Base-by-base conservation (phyloP, 1,140 invertebrate species). In the Megalopta genalis region DNA sequence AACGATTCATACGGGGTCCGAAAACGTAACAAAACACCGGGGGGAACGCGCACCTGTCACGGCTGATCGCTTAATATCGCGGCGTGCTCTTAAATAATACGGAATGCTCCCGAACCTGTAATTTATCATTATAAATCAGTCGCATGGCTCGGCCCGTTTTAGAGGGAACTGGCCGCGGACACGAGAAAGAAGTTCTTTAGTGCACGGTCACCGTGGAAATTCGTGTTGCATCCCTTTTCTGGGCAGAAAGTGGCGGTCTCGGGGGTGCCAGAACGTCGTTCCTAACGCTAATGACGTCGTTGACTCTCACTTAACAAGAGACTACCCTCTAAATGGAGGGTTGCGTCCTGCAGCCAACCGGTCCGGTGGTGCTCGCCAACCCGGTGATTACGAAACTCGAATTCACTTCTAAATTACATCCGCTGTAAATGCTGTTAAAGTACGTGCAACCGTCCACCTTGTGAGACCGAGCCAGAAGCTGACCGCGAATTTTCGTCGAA, bases 271-370 rank as follows among this genome's bases (percentile, higher is more conserved):
- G 84, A 73, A 87, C 77, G 81, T 88, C 87, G 88, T 88, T 88
- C 80, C 85, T 86, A 80, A 82, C 84, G 84, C 79, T 89, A 90
- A 90, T 90, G 88, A 90, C 88, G 88, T 89, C 86, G 88, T 89
- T 89, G 88, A 72, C 88, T 89, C 86, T 84, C 86, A 84, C 86
- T 90, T 90, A 90, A 89, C 88, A 90, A 89, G 85, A 86, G 88
- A 89, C 87, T 89, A 87, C 84, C 83, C 87, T 88, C 86, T 86
- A 88, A 89, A 89, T 86, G 82, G 75, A 66, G 81, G 85, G 81
- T 83, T 86, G 81, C 74, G 77, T 78, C 81, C 83, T 81, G 69
- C 27, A 77, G 70, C 54, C 73, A 80, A 82, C 73, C 69, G 68
- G 75, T 73, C 77, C 80, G 80, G 52, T 66, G 80, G 42, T 71